phyloP scores from a whole-genome alignment of 2,113 vertebrate genomes.

The Pterocles gutturalis region DNA sequence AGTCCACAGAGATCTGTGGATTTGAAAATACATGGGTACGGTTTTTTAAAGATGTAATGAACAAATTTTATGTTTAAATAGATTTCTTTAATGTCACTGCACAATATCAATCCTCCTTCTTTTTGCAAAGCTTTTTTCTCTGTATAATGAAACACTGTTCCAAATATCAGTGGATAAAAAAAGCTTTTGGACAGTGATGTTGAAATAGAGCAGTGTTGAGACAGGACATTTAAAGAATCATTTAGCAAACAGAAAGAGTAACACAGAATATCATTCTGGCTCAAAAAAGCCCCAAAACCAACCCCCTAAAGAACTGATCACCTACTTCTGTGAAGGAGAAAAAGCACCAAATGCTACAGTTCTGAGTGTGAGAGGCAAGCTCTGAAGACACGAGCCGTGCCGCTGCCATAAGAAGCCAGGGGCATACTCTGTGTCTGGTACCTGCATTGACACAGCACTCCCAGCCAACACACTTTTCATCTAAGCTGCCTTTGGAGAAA shows the following conservation, averaged over 20 bases:
- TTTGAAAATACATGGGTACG: background rate
- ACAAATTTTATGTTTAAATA: background rate
- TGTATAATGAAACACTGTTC: background rate
- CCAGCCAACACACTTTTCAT: constrained; percentile 24
- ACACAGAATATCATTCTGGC: background rate
- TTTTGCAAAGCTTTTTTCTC: background rate
- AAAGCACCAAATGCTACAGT: rapidly evolving
- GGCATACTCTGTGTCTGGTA: background rate
- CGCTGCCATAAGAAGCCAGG: background rate
- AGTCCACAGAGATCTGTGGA: background rate
- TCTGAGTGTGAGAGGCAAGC: background rate
- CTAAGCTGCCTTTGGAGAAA: constrained; percentile 6
- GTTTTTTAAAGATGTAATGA: background rate
- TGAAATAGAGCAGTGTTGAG: background rate
- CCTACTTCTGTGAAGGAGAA: background rate
- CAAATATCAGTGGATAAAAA: background rate
- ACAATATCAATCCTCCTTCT: background rate
- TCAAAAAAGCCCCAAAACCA: background rate
- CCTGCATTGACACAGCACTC: background rate
- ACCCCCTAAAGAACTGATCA: background rate
- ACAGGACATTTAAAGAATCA: background rate
- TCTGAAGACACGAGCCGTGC: background rate
- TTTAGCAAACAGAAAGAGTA: background rate
- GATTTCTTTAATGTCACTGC: background rate
- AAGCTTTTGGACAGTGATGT: background rate